Percentiles rank a stretch among this genome's conserved stretches.
phyloP scores from a whole-genome alignment of 1,140 invertebrate species.

The Brachionus manjavacas region DNA sequence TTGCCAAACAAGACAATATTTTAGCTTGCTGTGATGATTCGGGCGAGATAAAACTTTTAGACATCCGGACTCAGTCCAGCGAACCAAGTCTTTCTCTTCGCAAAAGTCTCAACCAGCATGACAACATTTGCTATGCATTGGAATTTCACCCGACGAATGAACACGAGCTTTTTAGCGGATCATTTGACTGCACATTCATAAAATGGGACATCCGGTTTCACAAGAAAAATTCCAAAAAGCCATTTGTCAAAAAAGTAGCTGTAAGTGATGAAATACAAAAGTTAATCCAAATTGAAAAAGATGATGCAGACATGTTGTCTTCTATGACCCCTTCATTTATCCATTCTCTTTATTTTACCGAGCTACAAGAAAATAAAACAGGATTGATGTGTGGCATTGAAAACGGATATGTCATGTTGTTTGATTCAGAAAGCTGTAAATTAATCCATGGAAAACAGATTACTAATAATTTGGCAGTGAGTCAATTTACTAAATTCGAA shows the following conservation, averaged over 20 bases:
- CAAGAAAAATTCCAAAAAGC: not conserved
- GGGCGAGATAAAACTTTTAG: not conserved
- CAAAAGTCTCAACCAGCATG: not conserved
- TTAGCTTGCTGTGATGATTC: not conserved
- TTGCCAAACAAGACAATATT: not conserved
- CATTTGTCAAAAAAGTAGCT: not conserved
- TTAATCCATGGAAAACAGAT: not conserved
- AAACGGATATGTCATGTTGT: not conserved
- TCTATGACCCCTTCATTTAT: slow-evolving; percentile 8
- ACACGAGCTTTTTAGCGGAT: slow-evolving; percentile 9
- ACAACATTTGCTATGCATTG: not conserved
- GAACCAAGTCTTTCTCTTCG: not conserved
- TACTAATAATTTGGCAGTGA: slow-evolving; percentile 1
- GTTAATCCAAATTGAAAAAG: not conserved
- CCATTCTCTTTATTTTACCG: not conserved
- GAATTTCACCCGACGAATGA: slow-evolving; percentile 1
- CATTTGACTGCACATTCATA: not conserved
- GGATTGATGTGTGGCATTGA: not conserved
- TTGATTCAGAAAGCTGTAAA: not conserved
- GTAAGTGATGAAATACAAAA: not conserved
- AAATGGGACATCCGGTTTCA: slow-evolving; percentile 11
- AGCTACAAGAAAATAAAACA: not conserved
- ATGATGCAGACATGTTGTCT: not conserved
- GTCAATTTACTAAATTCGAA: slow-evolving; percentile 1
- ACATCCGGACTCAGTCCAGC: not conserved